phyloP scores from a whole-genome alignment of 1,140 invertebrate genomes.

The Paralvinella palmiformis region DNA sequence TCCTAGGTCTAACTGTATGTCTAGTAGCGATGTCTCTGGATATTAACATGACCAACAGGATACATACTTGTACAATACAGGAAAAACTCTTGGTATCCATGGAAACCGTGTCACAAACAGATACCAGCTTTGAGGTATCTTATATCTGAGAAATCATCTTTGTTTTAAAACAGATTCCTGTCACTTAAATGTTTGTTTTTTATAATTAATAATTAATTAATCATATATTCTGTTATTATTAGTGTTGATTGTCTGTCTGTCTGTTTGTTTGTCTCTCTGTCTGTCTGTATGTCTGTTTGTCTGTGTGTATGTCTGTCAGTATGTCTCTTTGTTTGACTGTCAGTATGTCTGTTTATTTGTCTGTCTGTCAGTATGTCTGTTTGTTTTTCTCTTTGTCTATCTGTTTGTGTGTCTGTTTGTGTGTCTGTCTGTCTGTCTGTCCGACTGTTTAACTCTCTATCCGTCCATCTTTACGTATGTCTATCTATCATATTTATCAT shows the following conservation, averaged over 20 bases:
- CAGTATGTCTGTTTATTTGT: no score
- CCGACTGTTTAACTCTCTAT: neutral
- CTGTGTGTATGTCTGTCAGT: neutral
- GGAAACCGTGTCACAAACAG: neutral
- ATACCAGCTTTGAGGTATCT: neutral
- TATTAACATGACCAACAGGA: neutral
- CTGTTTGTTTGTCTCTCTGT: neutral
- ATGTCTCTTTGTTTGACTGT: no score
- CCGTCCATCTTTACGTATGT: neutral
- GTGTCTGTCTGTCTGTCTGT: no score
- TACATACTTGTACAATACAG: neutral
- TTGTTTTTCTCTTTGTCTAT: neutral
- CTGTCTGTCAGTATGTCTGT: no score
- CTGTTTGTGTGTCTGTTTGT: neutral
- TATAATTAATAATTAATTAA: neutral
- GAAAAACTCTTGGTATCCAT: neutral
- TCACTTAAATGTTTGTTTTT: neutral
- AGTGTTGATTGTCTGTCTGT: neutral
- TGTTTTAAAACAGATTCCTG: neutral
- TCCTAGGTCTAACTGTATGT: constrained; percentile 1
- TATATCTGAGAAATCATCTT: neutral
- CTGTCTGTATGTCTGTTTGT: neutral
- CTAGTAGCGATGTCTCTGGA: constrained; percentile 8
- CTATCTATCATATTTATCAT: neutral
- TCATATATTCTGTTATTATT: neutral